phyloP scores from a whole-genome alignment of 2,888 invertebrate genomes.

The Unio pictorum region DNA sequence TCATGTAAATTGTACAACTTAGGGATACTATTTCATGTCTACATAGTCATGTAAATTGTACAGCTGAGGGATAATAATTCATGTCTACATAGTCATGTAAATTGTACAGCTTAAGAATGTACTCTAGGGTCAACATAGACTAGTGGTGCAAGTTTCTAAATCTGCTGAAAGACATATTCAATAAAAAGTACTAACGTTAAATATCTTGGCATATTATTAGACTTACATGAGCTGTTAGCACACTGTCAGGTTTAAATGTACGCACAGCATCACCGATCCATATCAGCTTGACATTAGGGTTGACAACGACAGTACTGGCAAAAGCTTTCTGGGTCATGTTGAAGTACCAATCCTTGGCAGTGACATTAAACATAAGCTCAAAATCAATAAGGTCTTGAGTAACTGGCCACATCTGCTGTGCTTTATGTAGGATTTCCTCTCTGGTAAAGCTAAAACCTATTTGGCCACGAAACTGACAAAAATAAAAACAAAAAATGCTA shows the following conservation, averaged over 20 bases:
- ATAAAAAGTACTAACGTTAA: too few species aligned
- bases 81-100: too few species aligned
- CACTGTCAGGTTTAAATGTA: constrained; percentile 96
- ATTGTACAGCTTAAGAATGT: too few species aligned
- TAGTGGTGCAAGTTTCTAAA: too few species aligned
- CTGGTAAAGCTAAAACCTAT: constrained; percentile 90
- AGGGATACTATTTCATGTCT: too few species aligned
- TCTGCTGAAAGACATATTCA: too few species aligned
- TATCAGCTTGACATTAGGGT: constrained; percentile 85
- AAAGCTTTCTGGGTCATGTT: constrained; percentile 77
- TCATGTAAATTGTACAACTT: too few species aligned
- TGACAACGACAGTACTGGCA: constrained; percentile 89
- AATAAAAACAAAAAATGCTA: not conserved
- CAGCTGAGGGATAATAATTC: too few species aligned
- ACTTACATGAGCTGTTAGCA: constrained; percentile 87
- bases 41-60: too few species aligned
- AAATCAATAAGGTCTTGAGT: constrained; percentile 63
- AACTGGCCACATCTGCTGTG: constrained; percentile 15
- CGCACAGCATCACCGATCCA: constrained; percentile 93
- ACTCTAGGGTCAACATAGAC: too few species aligned
- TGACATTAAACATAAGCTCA: constrained; percentile 67
- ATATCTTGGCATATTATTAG: too few species aligned
- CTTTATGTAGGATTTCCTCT: constrained; percentile 77
- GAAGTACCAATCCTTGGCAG: constrained; percentile 68
- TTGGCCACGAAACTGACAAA: constrained; percentile 86